phyloP scores from a whole-genome alignment of 2,797 vertebrate genomes.

The Ibycter americanus region DNA sequence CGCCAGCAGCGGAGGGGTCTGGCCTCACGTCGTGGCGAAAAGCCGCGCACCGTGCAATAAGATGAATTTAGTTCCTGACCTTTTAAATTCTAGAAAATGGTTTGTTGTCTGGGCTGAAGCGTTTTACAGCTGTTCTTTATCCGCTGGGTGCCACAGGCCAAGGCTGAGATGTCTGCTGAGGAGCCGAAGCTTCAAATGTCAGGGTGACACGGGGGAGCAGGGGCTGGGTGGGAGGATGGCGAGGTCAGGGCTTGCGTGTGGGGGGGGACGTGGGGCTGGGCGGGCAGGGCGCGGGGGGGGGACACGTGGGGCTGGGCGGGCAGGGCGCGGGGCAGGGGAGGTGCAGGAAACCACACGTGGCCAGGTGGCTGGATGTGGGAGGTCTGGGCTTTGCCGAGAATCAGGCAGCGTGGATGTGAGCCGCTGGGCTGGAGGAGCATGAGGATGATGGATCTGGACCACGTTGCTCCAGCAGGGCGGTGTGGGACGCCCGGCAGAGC shows the following conservation, averaged over 20 bases:
- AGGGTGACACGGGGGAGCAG: not conserved
- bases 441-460: not conserved
- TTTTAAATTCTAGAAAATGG: not conserved
- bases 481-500: not conserved
- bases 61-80: not conserved
- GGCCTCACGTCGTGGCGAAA: rapidly evolving
- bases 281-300: not conserved
- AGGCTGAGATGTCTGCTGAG: not conserved
- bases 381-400: not conserved
- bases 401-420: rapidly evolving
- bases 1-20: not conserved
- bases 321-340: not conserved
- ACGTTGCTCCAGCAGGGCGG: not conserved
- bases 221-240: not conserved
- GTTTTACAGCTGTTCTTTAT: constrained; percentile 4
- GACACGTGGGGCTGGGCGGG: not conserved
- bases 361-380: not conserved
- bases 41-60: rapidly evolving
- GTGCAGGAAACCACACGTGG: not conserved
- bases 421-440: not conserved
- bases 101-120: not conserved
- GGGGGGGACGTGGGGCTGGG: not conserved
- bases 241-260: rapidly evolving
- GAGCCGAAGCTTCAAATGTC: not conserved
- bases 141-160: not conserved